phyloP scores from a whole-genome alignment of 2,113 vertebrate species.

The Bathybates hornii region DNA sequence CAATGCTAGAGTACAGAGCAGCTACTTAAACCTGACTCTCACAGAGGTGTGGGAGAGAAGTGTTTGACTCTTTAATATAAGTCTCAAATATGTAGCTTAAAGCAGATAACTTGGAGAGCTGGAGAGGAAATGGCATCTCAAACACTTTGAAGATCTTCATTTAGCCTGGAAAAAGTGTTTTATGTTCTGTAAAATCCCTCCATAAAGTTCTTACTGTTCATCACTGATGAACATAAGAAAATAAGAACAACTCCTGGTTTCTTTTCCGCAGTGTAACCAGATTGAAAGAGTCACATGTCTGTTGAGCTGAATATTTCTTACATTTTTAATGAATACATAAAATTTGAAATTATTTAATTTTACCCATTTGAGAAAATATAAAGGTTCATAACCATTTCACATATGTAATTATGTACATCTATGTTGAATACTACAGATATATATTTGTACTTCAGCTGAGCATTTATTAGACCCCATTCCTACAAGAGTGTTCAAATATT shows the following conservation, averaged over 20 bases:
- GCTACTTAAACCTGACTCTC: neutral
- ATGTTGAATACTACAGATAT: neutral
- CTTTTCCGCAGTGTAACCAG: fast-evolving
- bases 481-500: neutral
- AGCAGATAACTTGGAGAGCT: neutral
- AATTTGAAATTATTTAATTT: neutral
- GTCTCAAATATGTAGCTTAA: neutral
- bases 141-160: neutral
- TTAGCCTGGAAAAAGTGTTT: neutral
- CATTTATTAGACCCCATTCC: neutral
- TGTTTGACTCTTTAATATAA: neutral
- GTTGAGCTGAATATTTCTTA: neutral
- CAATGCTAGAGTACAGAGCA: neutral
- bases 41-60: neutral
- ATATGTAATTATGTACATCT: neutral
- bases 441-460: neutral
- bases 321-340: neutral
- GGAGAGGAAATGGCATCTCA: neutral
- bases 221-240: neutral
- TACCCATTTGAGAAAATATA: neutral
- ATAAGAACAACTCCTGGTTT: neutral
- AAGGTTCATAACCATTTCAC: neutral
- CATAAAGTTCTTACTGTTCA: neutral
- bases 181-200: neutral
- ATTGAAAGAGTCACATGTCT: neutral